Evolutionary conservation across 2,797 vertebrate species (phyloP), one percentile per base, ranked within the genome.

Genomic region (Gephyroberyx darwinii): DNA sequence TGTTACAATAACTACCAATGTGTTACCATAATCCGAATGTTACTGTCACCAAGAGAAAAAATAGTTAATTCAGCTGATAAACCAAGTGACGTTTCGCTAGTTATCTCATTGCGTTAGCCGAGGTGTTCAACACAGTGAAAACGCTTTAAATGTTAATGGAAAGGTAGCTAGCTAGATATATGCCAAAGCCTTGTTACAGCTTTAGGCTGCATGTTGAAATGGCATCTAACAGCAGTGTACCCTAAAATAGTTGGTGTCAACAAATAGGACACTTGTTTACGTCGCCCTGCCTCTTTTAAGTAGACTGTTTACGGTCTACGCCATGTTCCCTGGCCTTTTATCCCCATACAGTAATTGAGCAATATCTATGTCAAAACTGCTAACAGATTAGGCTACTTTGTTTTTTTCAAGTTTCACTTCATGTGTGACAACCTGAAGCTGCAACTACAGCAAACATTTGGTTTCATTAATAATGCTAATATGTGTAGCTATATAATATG

Each of bases 221-320:
- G 68, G 26, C 16, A 57, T 0, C 26, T 26, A 26, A 64, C 5
- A 59, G 66, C 65, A 26, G 64, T 57, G 74, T 58, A 51, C 65
- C 80, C 78, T 74, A 84, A 88, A 89, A 87, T 88, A 91, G 85
- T 69, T 47, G n/a, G 33, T 67, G 86, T 79, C 77, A 78, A 85
- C 80, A 85, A n/a, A 56, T 50, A 12, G 59, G 57, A 33, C 5
- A 64, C 69, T 84, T 90, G 89, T 92, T 92, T 89, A 88, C 89
- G 43, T 76, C 71, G n/a, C 9, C 4, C 47, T 54, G 20, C 2
- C 37, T 64, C 39, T 14, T 33, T 12, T 2, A 20, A 17, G 35
- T 54, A 9, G 26, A 16, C 67, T 17, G 3, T 47, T 5, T 47
- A 55, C 43, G 47, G 77, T 55, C 41, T 10, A 12, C 30, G 3